phyloP scores from a whole-genome alignment of 2,797 vertebrate genomes.

The Acomys russatus region DNA sequence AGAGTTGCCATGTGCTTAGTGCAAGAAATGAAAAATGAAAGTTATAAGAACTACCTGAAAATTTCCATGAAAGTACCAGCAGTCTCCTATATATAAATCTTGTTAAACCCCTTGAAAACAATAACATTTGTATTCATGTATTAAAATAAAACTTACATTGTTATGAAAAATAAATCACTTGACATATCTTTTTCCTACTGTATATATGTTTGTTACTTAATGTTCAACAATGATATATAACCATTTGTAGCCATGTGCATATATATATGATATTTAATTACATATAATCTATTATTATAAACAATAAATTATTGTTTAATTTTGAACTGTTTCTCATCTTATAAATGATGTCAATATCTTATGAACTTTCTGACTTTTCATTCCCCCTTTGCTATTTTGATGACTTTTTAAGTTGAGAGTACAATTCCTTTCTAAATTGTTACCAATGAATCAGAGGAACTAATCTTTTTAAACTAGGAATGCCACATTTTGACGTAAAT shows the following conservation, averaged over 20 bases:
- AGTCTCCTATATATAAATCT: neutral
- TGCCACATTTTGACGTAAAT: neutral
- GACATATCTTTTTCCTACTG: neutral
- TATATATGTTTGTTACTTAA: neutral
- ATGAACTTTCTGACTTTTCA: neutral
- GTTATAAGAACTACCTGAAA: neutral
- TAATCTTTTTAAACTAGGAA: neutral
- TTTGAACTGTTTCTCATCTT: neutral
- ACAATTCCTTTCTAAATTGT: conserved; percentile 6
- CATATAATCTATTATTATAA: neutral
- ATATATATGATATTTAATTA: neutral
- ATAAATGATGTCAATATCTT: neutral
- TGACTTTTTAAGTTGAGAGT: neutral
- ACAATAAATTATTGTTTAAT: neutral
- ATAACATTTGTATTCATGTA: neutral
- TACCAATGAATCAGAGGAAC: neutral
- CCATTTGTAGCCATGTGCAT: neutral
- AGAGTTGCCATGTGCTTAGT: neutral
- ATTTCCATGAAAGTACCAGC: neutral
- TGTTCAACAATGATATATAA: neutral
- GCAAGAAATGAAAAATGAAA: neutral
- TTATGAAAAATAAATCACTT: neutral
- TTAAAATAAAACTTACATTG: neutral
- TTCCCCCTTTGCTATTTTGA: neutral
- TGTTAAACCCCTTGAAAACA: neutral